Conservation (phyloP, 2,113 vertebrate species). For the Cricetomys ansorgei region DNA sequence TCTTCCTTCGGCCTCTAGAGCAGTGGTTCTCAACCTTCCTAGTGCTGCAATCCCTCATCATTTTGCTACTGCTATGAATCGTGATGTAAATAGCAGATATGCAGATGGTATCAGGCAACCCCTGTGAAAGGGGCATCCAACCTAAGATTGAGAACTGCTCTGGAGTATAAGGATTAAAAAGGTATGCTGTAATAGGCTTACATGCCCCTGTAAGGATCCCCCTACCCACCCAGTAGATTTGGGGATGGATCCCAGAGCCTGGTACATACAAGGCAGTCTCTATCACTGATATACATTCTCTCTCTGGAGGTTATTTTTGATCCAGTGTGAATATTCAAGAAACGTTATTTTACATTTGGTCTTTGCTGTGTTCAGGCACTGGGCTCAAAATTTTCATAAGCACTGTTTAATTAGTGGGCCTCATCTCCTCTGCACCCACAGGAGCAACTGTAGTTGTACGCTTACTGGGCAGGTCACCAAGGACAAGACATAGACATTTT, state of each 20-base stretch:
- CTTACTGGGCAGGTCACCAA: too few relatives aligned
- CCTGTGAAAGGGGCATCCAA: too few relatives aligned
- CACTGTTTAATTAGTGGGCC: background rate
- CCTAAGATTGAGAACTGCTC: background rate
- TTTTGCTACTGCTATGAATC: too few relatives aligned
- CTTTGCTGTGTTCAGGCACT: rapidly evolving
- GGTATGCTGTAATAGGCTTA: background rate
- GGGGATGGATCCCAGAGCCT: background rate
- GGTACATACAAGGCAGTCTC: background rate
- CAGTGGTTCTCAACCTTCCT: background rate
- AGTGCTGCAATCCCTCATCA: too few relatives aligned
- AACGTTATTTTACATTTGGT: background rate
- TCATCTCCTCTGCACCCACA: rapidly evolving
- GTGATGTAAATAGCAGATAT: too few relatives aligned
- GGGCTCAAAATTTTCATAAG: background rate
- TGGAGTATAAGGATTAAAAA: background rate
- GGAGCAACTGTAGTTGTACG: too few relatives aligned
- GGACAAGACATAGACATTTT: too few relatives aligned
- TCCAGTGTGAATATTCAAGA: background rate
- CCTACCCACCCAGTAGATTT: background rate
- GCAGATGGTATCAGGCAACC: too few relatives aligned
- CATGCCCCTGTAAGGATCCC: background rate
- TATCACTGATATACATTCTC: background rate
- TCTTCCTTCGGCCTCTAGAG: background rate
- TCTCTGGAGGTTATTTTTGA: background rate